Base-by-base conservation (phyloP, 2,888 invertebrate genomes). In the Hemistola chrysoprasaria region DNA sequence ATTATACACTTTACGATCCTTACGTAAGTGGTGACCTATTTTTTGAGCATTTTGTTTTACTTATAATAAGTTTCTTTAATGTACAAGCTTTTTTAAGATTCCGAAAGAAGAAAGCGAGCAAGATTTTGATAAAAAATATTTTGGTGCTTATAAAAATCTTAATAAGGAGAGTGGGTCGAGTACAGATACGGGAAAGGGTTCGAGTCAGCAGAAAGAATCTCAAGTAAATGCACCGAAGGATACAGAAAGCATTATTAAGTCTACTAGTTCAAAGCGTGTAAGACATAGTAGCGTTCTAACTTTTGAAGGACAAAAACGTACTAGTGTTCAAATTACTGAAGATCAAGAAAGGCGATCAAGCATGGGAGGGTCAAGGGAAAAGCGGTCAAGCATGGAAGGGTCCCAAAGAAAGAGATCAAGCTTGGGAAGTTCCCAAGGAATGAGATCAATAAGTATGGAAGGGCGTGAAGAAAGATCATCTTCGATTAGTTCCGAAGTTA, bases 1-100 rank as follows among this genome's bases (percentile, higher is more conserved):
- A 66, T 46, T 91, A 90, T 43, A 61, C 74, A n/a, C 64, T 91
- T 1, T 83, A 88, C 44, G 79, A 90, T 59, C 84, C 90, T 6
- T 83, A 75, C 52, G 87, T 84, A 69, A 48, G 78, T 71, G 51
- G 27, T 3, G 7, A 16, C 4, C 16, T 16, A 4, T 6, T 1
- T 8, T 20, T 7, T 11, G 11, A n/a, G 8, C 8, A 2, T 5
- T 25, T 8, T 25, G 24, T 6, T 1, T 8, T 25, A 3, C 4
- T 9, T 6, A 9, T 20, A 21, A 25, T n/a, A 16, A 16, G 16
- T 16, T 16, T 16, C 4, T 3, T 21, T 6, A n/a, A n/a, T 30
- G 8, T 26, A 20, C 9, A n/a, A n/a, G n/a, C 6, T 16, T 37
- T 11, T 11, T 22, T n/a, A 26, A 84, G 85, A 59, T 84, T 25